These are phyloP conservation scores for Cheilosia variabilis DNA, from an alignment of 2,888 invertebrate species.

Conservation along the genomic window DNA sequence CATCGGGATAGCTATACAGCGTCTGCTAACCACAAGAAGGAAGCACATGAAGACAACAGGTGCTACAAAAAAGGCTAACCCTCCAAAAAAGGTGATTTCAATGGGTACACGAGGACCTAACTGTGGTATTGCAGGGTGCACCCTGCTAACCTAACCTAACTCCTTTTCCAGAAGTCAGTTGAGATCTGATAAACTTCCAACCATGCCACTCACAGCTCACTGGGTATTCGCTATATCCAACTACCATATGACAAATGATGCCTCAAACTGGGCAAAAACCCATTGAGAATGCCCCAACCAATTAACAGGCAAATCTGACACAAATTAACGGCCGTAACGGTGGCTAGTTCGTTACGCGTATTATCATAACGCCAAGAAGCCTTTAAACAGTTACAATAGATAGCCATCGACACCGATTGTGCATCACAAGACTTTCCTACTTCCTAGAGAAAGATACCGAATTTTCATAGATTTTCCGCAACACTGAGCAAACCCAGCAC, in stretches of 20 bases:
- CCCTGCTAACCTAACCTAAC: no score
- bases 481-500: constrained; percentile 51
- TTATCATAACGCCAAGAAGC: constrained; percentile 26
- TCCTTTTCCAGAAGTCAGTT: no score
- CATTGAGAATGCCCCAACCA: constrained; percentile 23
- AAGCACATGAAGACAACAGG: no score
- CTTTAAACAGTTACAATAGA: constrained; percentile 54
- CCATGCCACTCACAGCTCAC: not conserved
- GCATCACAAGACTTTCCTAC: not conserved
- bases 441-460: not conserved
- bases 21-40: no score
- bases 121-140: no score
- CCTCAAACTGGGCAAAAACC: constrained; percentile 51
- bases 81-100: no score
- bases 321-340: constrained; percentile 57
- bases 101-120: no score
- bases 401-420: constrained; percentile 36
- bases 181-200: not conserved
- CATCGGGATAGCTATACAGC: no score
- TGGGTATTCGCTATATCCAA: constrained; percentile 8
- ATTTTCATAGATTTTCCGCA: constrained; percentile 62
- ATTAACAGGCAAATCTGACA: constrained; percentile 51
- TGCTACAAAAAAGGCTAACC: no score
- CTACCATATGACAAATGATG: constrained; percentile 36
- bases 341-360: constrained; percentile 41